Percentiles rank a stretch among this genome's conserved stretches.
These are phyloP conservation scores for Lethrus apterus DNA, from an alignment of 1,140 invertebrate species.

Conservation along the genomic window DNA sequence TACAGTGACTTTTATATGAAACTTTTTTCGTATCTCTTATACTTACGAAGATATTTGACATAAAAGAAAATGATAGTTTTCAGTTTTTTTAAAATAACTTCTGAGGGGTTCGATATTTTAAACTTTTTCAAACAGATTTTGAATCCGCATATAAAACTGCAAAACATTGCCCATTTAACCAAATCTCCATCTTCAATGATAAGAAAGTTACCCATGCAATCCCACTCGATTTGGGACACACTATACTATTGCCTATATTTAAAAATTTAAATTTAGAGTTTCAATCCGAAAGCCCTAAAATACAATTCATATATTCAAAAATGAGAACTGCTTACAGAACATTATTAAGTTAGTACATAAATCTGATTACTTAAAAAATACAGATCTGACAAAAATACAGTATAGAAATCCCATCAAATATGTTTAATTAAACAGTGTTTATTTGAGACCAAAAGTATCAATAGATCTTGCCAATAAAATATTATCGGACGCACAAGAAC, in stretches of 20 bases:
- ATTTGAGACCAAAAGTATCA: conserved; percentile 11
- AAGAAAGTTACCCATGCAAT: no score
- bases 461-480: neutral
- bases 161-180: no score
- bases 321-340: conserved; percentile 6
- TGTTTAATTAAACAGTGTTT: conserved; percentile 2
- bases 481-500: neutral
- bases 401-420: conserved; percentile 6
- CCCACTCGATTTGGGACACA: no score
- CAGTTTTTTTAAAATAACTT: no score
- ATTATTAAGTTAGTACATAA: conserved; percentile 12
- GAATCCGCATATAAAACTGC: no score
- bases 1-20: no score
- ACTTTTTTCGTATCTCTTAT: no score
- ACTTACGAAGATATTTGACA: no score
- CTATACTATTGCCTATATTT: conserved; percentile 9
- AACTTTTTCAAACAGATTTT: no score
- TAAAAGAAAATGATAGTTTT: no score
- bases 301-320: conserved; percentile 7
- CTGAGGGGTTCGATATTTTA: no score
- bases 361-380: conserved; percentile 12
- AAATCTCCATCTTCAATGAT: no score
- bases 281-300: conserved; percentile 6
- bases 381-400: conserved; percentile 9
- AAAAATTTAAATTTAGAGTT: conserved; percentile 7